Conservation (phyloP, 2,888 invertebrate genomes). For the Branchipolynoe longqiensis region DNA sequence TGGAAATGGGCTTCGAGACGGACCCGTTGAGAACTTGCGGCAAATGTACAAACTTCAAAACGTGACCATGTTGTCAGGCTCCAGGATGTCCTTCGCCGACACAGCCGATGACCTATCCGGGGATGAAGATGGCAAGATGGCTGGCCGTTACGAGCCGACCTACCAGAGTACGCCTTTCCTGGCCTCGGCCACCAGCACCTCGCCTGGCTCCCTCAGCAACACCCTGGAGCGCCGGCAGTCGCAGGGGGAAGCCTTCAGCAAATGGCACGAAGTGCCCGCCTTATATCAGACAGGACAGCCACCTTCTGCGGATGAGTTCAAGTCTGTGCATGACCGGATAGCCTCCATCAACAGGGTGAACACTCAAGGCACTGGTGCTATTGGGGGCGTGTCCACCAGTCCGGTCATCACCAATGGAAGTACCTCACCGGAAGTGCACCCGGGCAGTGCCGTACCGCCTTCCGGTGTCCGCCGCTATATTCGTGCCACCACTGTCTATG, state of each 20-base stretch:
- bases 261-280: not conserved
- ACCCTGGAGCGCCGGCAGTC: not conserved
- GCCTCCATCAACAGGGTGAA: slow-evolving; percentile 36
- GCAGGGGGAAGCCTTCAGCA: not conserved
- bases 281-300: not conserved
- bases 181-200: not conserved
- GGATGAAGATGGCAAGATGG: not conserved
- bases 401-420: not conserved
- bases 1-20: not conserved
- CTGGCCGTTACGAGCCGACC: not conserved
- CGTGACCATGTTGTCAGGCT: not conserved
- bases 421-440: not conserved
- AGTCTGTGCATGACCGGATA: slow-evolving; percentile 24
- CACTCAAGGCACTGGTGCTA: not conserved
- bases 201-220: not conserved
- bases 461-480: slow-evolving; percentile 25
- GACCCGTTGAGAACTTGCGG: slow-evolving; percentile 50
- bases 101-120: slow-evolving; percentile 8
- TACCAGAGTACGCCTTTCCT: not conserved
- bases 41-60: slow-evolving; percentile 44
- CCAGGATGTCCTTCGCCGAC: slow-evolving; percentile 18
- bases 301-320: not conserved
- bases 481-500: slow-evolving; percentile 12
- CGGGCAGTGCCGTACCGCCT: not conserved
- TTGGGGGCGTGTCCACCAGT: not conserved